phyloP scores from a whole-genome alignment of 2,797 vertebrate species.

The Macropodus opercularis region DNA sequence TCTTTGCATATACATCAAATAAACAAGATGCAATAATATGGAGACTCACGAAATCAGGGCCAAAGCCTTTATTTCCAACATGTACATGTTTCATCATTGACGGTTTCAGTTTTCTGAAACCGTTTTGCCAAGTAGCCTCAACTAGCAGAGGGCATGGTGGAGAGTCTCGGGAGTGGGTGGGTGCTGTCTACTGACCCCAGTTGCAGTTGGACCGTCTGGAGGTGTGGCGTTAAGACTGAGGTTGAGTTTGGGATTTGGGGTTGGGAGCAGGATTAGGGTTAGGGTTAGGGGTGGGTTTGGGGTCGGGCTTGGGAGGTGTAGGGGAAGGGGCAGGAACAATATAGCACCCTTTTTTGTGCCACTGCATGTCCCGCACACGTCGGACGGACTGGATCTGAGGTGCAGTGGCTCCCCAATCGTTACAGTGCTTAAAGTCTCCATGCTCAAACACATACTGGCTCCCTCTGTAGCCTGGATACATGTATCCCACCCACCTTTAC shows the following conservation, averaged over 20 bases:
- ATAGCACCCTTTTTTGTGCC: constrained; percentile 90
- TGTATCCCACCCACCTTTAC: constrained; percentile 92
- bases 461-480: constrained; percentile 92
- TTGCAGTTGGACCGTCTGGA: constrained; percentile 40
- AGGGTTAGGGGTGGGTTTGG: constrained; percentile 39
- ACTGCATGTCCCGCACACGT: constrained; percentile 92
- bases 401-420: constrained; percentile 90
- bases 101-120: constrained; percentile 53
- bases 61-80: constrained; percentile 78
- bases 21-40: constrained; percentile 21
- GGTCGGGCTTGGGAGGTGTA: constrained; percentile 47
- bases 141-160: constrained; percentile 34
- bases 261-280: constrained; percentile 36
- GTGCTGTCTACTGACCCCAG: constrained; percentile 58
- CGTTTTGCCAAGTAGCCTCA: constrained; percentile 38
- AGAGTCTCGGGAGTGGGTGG: constrained; percentile 29
- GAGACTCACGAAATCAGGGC: constrained; percentile 53
- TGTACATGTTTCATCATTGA: constrained; percentile 55
- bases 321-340: constrained; percentile 47
- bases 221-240: constrained; percentile 49
- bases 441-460: constrained; percentile 90
- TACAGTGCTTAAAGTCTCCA: constrained; percentile 94
- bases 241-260: constrained; percentile 53
- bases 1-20: neutral
- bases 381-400: constrained; percentile 94